phyloP scores from a whole-genome alignment of 2,113 vertebrate genomes.

The Apteryx owenii region DNA sequence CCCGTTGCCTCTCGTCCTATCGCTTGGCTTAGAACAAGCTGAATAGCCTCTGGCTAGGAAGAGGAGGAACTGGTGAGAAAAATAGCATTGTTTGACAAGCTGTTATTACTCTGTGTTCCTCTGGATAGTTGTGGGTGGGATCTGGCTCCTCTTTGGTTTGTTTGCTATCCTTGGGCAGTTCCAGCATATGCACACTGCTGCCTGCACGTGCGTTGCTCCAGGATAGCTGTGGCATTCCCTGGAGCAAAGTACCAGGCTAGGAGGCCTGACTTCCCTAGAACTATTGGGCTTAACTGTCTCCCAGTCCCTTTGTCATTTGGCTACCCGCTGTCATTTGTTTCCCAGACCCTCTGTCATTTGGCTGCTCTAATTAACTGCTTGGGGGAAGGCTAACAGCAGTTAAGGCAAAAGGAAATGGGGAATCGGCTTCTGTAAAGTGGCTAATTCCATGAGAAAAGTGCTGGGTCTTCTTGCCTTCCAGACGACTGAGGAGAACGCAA shows the following conservation, averaged over 20 bases:
- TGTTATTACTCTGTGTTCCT: not conserved
- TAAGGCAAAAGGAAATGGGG: too few species aligned
- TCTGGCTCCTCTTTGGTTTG: not conserved
- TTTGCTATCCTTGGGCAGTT: not conserved
- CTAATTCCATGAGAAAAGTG: too few species aligned
- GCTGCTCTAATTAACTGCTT: not conserved
- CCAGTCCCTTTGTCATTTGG: not conserved
- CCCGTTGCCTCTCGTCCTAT: too few species aligned
- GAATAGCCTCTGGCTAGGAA: not conserved
- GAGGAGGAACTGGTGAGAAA: not conserved
- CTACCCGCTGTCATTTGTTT: not conserved
- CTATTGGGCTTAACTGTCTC: not conserved
- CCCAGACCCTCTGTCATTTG: not conserved
- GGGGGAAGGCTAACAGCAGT: not conserved
- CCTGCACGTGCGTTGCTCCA: not conserved
- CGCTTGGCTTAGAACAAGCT: not conserved
- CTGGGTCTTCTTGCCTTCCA: too few species aligned
- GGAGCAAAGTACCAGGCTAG: not conserved
- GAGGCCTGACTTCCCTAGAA: not conserved
- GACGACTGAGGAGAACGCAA: too few species aligned
- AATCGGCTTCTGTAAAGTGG: too few species aligned
- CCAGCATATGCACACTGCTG: not conserved
- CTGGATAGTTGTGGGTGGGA: not conserved
- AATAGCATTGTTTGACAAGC: not conserved
- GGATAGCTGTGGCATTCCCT: fast-evolving